These are phyloP conservation scores for Gallinago jamesoni DNA, from an alignment of 2,113 vertebrate genomes.

Conservation along the genomic window DNA sequence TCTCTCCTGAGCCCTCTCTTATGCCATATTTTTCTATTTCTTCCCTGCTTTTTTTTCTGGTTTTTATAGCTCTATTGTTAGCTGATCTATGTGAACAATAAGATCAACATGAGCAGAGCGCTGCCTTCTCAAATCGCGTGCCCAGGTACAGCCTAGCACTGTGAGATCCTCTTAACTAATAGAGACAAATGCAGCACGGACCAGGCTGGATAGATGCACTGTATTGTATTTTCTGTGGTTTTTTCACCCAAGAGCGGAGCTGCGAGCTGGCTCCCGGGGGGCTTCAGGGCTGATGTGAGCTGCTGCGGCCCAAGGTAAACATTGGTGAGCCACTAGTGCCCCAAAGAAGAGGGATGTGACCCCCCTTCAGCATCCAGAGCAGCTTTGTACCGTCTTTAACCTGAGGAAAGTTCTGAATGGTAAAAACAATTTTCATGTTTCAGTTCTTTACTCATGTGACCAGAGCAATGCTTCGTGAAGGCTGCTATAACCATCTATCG, in stretches of 20 bases:
- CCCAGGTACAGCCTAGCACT: not conserved
- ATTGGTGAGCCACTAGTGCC: not conserved
- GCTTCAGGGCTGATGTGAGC: not conserved
- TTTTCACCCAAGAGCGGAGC: not conserved
- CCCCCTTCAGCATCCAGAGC: not conserved
- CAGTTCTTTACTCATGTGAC: not conserved
- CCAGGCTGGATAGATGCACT: not conserved
- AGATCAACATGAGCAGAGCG: rapidly evolving
- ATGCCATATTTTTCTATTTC: not conserved
- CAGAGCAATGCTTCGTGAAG: not conserved
- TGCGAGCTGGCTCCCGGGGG: not conserved
- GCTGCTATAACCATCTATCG: rapidly evolving
- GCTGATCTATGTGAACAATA: not conserved
- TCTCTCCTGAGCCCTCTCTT: not conserved
- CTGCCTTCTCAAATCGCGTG: rapidly evolving
- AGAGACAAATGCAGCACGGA: not conserved
- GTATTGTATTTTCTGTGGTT: not conserved
- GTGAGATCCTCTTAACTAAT: not conserved
- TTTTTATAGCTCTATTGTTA: not conserved
- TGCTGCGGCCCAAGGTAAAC: not conserved
- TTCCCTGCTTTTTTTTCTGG: not conserved
- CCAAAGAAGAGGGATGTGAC: rapidly evolving
- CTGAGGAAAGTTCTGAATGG: not conserved
- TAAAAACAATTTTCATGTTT: not conserved
- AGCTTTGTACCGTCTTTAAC: not conserved